Conservation (phyloP, 2,888 invertebrate genomes). For the Thymelicus sylvestris region DNA sequence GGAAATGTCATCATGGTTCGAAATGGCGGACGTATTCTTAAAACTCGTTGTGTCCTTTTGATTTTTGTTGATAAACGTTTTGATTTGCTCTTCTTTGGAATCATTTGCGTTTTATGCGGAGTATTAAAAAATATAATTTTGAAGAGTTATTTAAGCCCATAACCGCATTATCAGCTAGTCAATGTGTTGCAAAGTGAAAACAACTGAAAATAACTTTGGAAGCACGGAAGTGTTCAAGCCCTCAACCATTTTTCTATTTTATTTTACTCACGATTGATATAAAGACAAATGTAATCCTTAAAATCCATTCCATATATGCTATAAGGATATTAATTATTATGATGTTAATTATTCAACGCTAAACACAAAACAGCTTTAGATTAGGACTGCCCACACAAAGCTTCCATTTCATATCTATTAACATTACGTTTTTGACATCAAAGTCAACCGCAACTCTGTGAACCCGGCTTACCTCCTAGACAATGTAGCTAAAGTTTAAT, state of each 20-base stretch:
- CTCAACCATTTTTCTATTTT: no score
- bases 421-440: constrained; percentile 41
- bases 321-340: no score
- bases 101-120: no score
- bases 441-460: constrained; percentile 45
- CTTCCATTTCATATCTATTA: constrained; percentile 16
- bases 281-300: no score
- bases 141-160: no score
- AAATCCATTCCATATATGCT: no score
- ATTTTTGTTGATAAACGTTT: background rate
- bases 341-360: background rate
- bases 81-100: background rate
- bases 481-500: constrained; percentile 57
- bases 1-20: constrained; percentile 54
- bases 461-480: constrained; percentile 36
- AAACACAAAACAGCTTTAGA: constrained; percentile 9
- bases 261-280: no score
- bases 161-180: no score
- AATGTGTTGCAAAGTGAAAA: no score
- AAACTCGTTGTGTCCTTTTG: background rate
- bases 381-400: constrained; percentile 18
- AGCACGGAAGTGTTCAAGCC: no score
- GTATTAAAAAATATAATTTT: no score
- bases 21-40: constrained; percentile 39
- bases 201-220: no score